Evolutionary conservation across 2,888 invertebrate species (phyloP), one percentile per base, ranked within the genome.

Genomic region (Troides oblongomaculatus): DNA sequence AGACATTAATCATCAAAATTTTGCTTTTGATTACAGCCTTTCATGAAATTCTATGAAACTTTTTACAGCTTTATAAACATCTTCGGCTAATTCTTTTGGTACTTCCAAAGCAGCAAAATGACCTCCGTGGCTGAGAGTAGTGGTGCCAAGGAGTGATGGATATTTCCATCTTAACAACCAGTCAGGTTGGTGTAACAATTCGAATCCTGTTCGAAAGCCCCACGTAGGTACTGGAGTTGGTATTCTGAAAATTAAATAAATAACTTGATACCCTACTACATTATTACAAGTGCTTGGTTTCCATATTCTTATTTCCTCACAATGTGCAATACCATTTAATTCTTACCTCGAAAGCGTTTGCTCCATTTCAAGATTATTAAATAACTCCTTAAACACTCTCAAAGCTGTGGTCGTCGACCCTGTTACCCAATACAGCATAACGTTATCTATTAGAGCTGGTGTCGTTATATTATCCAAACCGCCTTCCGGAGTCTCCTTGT

Each of bases 21-120:
- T 57, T 57, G 18, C 21, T 53, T 8, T 63, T 59, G 14, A 63
- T 64, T 70, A 73, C 61, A 76, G 71, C 60, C 74, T n/a, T 58
- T 25, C 62, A 62, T 66, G 39, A 64, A 59, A 70, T 43, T 66
- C 23, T 36, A 78, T 71, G 75, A 90, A 88, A 17, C 64, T 76
- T 46, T 83, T 79, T 0, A 89, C 87, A 63, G 89, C 89, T 70
- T 82, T 79, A 71, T 86, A 91, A 18, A 98, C 83, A 78, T 97
- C 97, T 8, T 93, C 87, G 39, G 96, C 94, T 12, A 98, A 85
- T 1, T 95, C 82, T 68, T 93, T 84, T 0, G 98, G 97, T 72
- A 94, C 93, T 85, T 98, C 97, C 63, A 97, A 94, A 0, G 97
- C 97, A 0, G 96, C 95, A 84, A 97, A 98, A 85, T 98, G 98